Base-by-base conservation (phyloP, 2,797 vertebrate genomes). In the Acropternis orthonyx region DNA sequence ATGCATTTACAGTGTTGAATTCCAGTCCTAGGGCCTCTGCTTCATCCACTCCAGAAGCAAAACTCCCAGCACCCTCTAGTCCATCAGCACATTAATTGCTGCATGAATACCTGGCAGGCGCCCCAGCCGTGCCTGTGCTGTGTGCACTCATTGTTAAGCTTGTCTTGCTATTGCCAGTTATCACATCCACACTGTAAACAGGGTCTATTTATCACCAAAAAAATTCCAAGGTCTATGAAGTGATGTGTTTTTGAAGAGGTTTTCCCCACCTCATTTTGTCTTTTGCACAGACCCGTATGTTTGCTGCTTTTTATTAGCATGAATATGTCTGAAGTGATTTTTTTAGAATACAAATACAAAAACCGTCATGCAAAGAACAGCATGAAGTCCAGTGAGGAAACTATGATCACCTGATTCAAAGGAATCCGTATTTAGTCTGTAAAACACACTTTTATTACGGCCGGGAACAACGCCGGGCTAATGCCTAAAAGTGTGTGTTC, bases 231-330 rank as follows among this genome's bases (percentile, higher is more conserved):
- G 26, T 24, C 20, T 32, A 12, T 8, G 9, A 91, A 83, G 12
- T 23, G 15, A 22, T 46, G 23, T 1, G 10, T 36, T 52, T 36
- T 17, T 14, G 21, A 51, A 39, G 36, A 63, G 2, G 23, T 16
- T 59, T 72, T 68, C 56, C 37, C 36, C 66, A 30, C 20, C 75
- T 24, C 11, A 7, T 14, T 12, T 48, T 43, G 43, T 44, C 54
- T 89, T 90, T 87, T 79, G 73, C 76, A 90, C 23, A 76, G 37
- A 56, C 52, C 71, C 77, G 28, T 44, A 34, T 6, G 2, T 71
- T 94, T 75, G 67, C 59, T 88, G 24, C 43, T 91, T 89, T 91
- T 78, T 44, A 37, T 63, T 77, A 59, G 46, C 10, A 15, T n/a
- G 54, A 81, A 10, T 13, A 4, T 7, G 23, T 36, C 36, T n/a